A percentile compares a stretch with the other conserved stretches of the same genome.
These are phyloP conservation scores for Aphidius ervi DNA, from an alignment of 1,140 invertebrate genomes.

Conservation along the genomic window DNA sequence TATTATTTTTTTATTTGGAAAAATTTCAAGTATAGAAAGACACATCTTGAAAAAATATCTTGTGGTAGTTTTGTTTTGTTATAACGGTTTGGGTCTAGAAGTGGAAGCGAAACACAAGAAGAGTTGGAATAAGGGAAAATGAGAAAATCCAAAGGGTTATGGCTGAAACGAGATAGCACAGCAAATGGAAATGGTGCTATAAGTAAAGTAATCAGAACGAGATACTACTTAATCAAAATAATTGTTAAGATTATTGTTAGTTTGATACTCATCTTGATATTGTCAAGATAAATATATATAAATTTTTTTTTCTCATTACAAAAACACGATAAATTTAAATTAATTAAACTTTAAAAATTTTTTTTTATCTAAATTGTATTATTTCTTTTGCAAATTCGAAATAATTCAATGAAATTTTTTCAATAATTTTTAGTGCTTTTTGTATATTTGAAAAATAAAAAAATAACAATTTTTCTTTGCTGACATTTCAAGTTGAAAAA, in stretches of 20 bases:
- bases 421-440: too few species aligned
- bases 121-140: neutral
- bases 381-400: neutral
- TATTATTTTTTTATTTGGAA: too few species aligned
- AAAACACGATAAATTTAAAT: slow-evolving; percentile 1
- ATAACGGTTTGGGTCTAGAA: too few species aligned
- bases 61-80: too few species aligned
- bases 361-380: neutral
- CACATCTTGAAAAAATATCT: too few species aligned
- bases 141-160: slow-evolving; percentile 42
- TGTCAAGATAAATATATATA: slow-evolving; percentile 6
- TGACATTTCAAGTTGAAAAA: slow-evolving; percentile 15
- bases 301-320: slow-evolving; percentile 7
- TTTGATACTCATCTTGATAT: slow-evolving; percentile 34
- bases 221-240: slow-evolving; percentile 55
- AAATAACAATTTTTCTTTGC: slow-evolving; percentile 19
- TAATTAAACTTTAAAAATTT: neutral
- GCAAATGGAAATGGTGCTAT: slow-evolving; percentile 29
- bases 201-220: slow-evolving; percentile 53
- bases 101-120: too few species aligned
- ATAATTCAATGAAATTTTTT: too few species aligned
- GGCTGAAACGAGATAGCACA: slow-evolving; percentile 44
- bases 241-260: slow-evolving; percentile 52
- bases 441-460: too few species aligned
- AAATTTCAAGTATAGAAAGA: too few species aligned